Conservation (phyloP, 2,797 vertebrate species). For the Arctocebus calabarensis region DNA sequence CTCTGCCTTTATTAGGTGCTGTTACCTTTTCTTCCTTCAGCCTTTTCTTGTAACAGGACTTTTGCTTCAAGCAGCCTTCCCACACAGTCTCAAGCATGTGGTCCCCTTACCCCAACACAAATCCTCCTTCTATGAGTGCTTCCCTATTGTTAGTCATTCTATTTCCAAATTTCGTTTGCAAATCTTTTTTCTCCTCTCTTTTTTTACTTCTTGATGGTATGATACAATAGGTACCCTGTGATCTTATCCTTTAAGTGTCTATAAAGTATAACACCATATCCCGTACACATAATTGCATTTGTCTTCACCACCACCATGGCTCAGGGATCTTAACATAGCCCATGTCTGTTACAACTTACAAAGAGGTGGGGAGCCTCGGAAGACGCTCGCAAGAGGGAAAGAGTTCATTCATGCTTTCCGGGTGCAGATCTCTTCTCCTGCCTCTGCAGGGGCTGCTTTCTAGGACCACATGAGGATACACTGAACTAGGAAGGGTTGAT, state of each 20-base stretch:
- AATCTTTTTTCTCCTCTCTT: background rate
- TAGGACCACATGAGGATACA: background rate
- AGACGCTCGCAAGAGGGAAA: background rate
- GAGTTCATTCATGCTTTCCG: background rate
- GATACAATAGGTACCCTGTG: background rate
- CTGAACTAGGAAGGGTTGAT: background rate
- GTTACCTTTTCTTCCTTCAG: background rate
- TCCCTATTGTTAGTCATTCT: background rate
- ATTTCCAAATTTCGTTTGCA: background rate
- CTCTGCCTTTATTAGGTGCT: background rate
- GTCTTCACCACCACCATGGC: background rate
- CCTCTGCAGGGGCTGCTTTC: background rate
- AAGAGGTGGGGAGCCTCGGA: background rate
- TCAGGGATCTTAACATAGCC: background rate
- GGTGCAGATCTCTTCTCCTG: background rate
- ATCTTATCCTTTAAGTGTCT: slow-evolving; percentile 25
- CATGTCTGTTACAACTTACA: background rate
- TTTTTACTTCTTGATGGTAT: slow-evolving; percentile 15
- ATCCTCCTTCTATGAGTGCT: background rate
- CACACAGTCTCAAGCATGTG: background rate
- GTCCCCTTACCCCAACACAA: background rate
- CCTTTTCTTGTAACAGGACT: background rate
- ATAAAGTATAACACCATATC: background rate
- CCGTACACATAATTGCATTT: background rate
- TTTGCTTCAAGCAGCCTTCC: slow-evolving; percentile 5